phyloP scores from a whole-genome alignment of 2,888 invertebrate genomes.

The Aproaerema taeniolella region DNA sequence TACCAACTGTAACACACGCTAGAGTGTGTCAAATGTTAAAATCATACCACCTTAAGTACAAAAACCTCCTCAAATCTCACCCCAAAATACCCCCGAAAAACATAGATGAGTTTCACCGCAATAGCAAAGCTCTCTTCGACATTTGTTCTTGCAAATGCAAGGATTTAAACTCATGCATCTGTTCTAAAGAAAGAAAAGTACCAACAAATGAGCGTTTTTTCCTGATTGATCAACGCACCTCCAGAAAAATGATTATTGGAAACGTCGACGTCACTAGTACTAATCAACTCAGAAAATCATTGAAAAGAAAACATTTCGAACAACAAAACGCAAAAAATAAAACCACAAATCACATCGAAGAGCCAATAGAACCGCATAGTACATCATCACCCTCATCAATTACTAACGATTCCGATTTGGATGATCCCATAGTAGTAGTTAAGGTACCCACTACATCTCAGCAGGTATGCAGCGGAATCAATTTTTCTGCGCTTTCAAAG shows the following conservation, averaged over 20 bases:
- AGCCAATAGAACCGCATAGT: no score
- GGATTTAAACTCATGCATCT: no score
- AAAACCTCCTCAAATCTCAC: no score
- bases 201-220: no score
- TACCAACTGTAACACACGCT: not conserved
- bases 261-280: no score
- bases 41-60: not conserved
- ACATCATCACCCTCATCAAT: not conserved
- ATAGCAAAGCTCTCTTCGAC: not conserved
- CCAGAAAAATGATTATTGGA: no score
- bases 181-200: no score
- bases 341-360: no score
- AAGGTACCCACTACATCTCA: not conserved
- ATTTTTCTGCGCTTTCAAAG: constrained; percentile 12
- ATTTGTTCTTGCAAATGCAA: not conserved
- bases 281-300: no score
- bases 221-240: no score
- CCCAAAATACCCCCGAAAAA: constrained; percentile 4
- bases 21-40: not conserved
- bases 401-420: not conserved
- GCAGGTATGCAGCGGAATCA: not conserved
- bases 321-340: no score
- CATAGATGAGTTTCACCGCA: not conserved
- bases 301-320: no score
- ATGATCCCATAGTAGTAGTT: not conserved